Evolutionary conservation across 1,140 invertebrate species (phyloP).

Genomic region (Diorhabda carinulata): DNA sequence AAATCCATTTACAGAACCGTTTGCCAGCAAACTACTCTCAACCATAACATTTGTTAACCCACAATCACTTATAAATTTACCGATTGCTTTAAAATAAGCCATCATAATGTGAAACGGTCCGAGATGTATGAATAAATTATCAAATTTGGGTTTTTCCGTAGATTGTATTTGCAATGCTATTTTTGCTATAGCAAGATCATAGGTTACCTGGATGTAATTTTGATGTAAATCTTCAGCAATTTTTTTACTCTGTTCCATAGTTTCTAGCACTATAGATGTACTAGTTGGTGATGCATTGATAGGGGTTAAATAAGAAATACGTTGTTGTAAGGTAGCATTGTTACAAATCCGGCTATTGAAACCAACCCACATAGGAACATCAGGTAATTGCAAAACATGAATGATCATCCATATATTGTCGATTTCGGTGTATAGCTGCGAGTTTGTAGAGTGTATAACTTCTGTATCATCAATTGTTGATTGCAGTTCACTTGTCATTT

Average conservation of each 20-base stretch:
- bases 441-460: slow-evolving; percentile 7
- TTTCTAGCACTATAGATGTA: slow-evolving; percentile 42
- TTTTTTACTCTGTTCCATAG: slow-evolving; percentile 38
- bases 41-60: slow-evolving; percentile 42
- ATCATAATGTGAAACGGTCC: slow-evolving; percentile 40
- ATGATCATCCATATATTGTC: slow-evolving; percentile 31
- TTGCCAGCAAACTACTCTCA: slow-evolving; percentile 38
- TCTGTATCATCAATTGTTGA: background rate
- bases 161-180: slow-evolving; percentile 39
- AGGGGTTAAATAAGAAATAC: slow-evolving; percentile 33
- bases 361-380: slow-evolving; percentile 38
- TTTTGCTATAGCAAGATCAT: slow-evolving; percentile 46
- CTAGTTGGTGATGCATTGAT: slow-evolving; percentile 35
- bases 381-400: slow-evolving; percentile 26
- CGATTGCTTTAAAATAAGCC: slow-evolving; percentile 31
- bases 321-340: slow-evolving; percentile 22
- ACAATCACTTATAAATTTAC: slow-evolving; percentile 44
- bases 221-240: slow-evolving; percentile 36
- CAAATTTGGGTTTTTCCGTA: slow-evolving; percentile 30
- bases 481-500: slow-evolving; percentile 8
- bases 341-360: slow-evolving; percentile 11
- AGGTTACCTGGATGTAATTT: slow-evolving; percentile 41
- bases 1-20: slow-evolving; percentile 39
- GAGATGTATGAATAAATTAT: slow-evolving; percentile 40
- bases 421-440: slow-evolving; percentile 22